Base-by-base conservation (phyloP, 2,113 vertebrate genomes). In the Silurus asotus region DNA sequence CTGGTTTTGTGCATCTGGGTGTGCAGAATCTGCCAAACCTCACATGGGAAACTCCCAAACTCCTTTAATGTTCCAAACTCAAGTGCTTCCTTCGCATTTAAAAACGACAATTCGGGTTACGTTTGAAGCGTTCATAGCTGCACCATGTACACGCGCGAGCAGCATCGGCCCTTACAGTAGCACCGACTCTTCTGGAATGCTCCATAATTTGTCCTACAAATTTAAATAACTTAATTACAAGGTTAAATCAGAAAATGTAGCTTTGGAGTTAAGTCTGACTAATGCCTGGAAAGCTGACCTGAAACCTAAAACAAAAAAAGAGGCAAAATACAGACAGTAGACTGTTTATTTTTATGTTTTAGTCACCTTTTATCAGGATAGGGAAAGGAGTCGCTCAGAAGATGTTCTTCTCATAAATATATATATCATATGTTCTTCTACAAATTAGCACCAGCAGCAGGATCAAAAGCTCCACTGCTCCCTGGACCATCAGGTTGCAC, bases 1-100 rank as follows among this genome's bases (percentile, higher is more conserved):
- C 45, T 81, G 81, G 75, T 58, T 56, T 49, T 58, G 62, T 3
- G 19, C 49, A 51, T 55, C 62, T 48, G 77, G 23, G 64, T 59
- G 11, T 53, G 77, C 72, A 58, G 83, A 74, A 76, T 82, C 76
- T 84, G 56, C 81, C 82, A 82, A 88, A 84, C 81, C 83, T 45
- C 11, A 48, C 62, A 81, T 1, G 59, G 82, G 49, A 28, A 83
- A 86, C 74, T 79, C 37, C 69, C 67, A n/a, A 45, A 59, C 23
- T 55, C 81, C 76, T 7, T 70, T 28, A 61, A 74, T 14, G 53
- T 84, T 78, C 20, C 56, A 74, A 62, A 55, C 59, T 37, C 65
- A 14, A 55, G 45, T 20, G 17, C 58, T 45, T 72, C 48, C 23
- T 81, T 78, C 37, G 37, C 37, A 2, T 37, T 55, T 55, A 3